Base-by-base conservation (phyloP, 2,888 invertebrate genomes). In the Sycophila texana region DNA sequence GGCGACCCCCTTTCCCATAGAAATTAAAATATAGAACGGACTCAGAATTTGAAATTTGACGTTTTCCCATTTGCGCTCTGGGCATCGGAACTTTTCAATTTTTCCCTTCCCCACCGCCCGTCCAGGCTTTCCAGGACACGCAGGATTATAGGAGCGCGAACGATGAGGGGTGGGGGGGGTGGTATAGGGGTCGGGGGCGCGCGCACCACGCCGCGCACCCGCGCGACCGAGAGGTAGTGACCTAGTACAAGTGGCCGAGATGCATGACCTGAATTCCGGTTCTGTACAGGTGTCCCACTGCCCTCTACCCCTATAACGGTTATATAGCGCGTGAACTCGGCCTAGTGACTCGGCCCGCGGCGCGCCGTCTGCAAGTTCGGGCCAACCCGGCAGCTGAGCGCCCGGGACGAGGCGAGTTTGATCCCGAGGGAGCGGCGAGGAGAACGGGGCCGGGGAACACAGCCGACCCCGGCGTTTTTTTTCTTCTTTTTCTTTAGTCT, bases 171-270 rank as follows among this genome's bases (percentile, higher is more conserved):
- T 72, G 78, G 63, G 49, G 20, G 49, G 16, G 22, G 14, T 14
- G 39, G 47, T 74, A 72, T 68, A 30, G 72, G 75, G 73, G 75
- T 68, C 68, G 76, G 70, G 80, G 73, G 79, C 66, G 55, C n/a
- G 63, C 7, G 75, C 49, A 16, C 20, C 39, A 18, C 47, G 4
- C 61, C 4, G 51, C n/a, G 67, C 26, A 51, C 26, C 67, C 14
- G 71, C 14, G 57, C 51, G 63, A 74, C 67, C n/a, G 71, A 82
- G 84, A 86, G 84, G 86, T 87, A 88, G 87, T 88, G 89, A 88
- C 88, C 89, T 88, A 89, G 87, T 89, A 85, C 86, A 87, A 87
- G 88, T 87, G 88, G 86, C 88, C 89, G 89, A 89, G 88, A 88
- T 89, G 87, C 88, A 88, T 89, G 89, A 88, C 89, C 89, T 86